These are phyloP conservation scores for Apeltes quadracus DNA, from an alignment of 2,113 vertebrate genomes.

Conservation along the genomic window DNA sequence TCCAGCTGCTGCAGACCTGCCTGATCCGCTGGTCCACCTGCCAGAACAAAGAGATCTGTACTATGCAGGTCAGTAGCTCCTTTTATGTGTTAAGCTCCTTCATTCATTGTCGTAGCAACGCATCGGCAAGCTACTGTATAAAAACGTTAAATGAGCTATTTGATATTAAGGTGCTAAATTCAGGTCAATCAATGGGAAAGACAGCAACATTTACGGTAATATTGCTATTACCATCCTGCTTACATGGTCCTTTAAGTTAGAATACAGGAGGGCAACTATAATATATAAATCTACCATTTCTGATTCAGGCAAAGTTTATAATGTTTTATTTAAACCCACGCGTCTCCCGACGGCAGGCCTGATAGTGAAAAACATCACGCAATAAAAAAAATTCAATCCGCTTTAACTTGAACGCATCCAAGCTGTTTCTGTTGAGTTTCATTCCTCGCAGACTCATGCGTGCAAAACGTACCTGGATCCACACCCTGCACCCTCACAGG, in stretches of 20 bases:
- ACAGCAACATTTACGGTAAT: neutral
- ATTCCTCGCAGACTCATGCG: neutral
- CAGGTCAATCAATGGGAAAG: slow-evolving; percentile 16
- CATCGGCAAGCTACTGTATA: neutral
- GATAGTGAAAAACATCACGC: neutral
- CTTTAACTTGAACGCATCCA: neutral
- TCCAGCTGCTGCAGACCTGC: slow-evolving; percentile 92
- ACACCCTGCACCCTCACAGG: slow-evolving; percentile 95
- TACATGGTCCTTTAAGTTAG: neutral
- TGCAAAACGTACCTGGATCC: slow-evolving; percentile 86
- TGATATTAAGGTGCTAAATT: slow-evolving; percentile 11
- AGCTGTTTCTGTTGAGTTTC: neutral
- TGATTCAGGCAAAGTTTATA: neutral
- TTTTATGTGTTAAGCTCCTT: neutral
- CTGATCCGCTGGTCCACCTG: slow-evolving; percentile 92
- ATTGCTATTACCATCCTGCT: neutral
- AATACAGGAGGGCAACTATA: neutral
- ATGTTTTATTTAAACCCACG: neutral
- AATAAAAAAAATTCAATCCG: neutral
- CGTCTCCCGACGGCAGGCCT: neutral
- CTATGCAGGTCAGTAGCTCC: neutral
- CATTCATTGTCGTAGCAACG: neutral
- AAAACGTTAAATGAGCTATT: neutral
- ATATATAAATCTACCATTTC: neutral
- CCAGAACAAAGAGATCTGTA: slow-evolving; percentile 1